phyloP scores from a whole-genome alignment of 2,113 vertebrate species.

The Falco punctatus region DNA sequence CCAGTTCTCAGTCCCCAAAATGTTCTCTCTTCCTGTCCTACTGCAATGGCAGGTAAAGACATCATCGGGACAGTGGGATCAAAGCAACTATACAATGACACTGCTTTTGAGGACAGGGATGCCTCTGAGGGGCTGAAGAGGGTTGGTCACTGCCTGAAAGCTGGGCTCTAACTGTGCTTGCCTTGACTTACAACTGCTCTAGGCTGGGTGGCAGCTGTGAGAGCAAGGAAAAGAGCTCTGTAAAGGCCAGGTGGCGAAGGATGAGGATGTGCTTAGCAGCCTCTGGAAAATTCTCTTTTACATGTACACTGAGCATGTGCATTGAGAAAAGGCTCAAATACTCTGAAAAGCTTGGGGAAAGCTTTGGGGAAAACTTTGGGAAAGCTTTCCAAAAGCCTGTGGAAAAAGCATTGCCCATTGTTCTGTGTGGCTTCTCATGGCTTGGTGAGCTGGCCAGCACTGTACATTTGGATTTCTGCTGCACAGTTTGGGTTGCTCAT shows the following conservation, averaged over 20 bases:
- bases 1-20: background rate
- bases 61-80: background rate
- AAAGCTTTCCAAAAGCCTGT: background rate
- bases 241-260: background rate
- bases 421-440: background rate
- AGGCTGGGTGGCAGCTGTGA: background rate
- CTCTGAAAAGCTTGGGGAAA: background rate
- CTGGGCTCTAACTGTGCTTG: background rate
- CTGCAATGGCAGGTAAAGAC: background rate
- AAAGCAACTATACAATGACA: background rate
- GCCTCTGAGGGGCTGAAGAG: background rate
- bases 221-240: background rate
- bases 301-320: background rate
- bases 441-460: background rate
- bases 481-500: background rate
- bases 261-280: background rate
- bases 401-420: background rate
- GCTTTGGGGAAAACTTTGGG: background rate
- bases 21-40: background rate
- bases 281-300: background rate
- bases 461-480: background rate
- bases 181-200: background rate
- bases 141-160: background rate
- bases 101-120: background rate
- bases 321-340: background rate